phyloP scores from a whole-genome alignment of 1,140 invertebrate genomes.

The Caenorhabditis briggsae region DNA sequence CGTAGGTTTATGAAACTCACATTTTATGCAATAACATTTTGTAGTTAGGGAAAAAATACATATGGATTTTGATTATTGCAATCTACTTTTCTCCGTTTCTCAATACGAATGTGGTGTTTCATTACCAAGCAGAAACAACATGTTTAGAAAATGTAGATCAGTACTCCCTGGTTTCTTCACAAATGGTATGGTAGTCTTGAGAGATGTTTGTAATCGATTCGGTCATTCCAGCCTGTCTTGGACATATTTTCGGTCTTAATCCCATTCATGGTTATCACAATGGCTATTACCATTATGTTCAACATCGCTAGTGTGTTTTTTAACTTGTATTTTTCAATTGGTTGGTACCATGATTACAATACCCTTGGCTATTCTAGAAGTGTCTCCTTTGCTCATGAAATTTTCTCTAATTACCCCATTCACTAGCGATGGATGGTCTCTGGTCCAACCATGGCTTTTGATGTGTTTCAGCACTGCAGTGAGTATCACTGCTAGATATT shows the following conservation, averaged over 20 bases:
- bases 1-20: neutral
- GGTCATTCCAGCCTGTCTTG: neutral
- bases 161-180: neutral
- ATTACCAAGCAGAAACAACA: neutral
- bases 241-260: neutral
- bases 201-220: neutral
- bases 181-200: neutral
- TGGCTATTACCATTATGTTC: neutral
- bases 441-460: conserved; percentile 15
- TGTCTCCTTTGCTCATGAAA: neutral
- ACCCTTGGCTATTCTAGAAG: neutral
- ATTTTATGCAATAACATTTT: neutral
- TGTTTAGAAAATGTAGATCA: neutral
- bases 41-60: conserved; percentile 16
- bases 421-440: neutral
- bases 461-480: neutral
- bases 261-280: neutral
- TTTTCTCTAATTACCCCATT: neutral
- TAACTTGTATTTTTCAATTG: neutral
- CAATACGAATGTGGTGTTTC: neutral
- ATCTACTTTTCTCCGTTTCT: conserved; percentile 11
- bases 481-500: neutral
- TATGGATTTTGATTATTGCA: neutral
- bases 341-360: neutral
- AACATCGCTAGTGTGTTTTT: neutral